Evolutionary conservation across 2,888 invertebrate species (phyloP), one percentile per base, ranked within the genome.

Genomic region (Nephrocerus scutellatus): DNA sequence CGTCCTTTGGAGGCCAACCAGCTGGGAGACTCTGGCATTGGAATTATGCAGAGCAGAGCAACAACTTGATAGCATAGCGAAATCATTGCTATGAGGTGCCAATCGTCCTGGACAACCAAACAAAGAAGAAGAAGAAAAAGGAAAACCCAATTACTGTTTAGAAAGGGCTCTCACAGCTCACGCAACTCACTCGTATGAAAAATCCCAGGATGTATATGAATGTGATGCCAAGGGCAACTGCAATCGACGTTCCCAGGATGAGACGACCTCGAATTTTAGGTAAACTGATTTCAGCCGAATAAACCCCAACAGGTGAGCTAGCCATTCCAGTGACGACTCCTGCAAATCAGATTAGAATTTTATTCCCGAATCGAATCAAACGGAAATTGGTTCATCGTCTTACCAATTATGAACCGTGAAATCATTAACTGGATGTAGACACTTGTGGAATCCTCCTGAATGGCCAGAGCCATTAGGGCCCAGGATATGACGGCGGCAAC

Each of bases 1-100:
- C 72, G 70, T 5, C 75, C 75, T 50, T 75, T 77, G 3, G 75
- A 71, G 5, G 79, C 72, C 22, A 84, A 57, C 82, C 82, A 84
- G 4, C 72, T 72, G 0, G 82, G 83, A 24, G 81, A 77, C 61
- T 84, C 84, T 1, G 79, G 80, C 7, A 77, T 64, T 4, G 76
- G 62, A 6, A 71, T 59, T 8, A 80, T 60, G 13, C 78, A 57
- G 1, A 75, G 40, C 10, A 64, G 23, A 1, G 66, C 53, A 3
- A 55, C 30, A 9, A 65, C 41, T 43, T 66, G 63, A 48, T 63
- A 66, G 1, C 54, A 58, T 41, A 61, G 56, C 29, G 60, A 57
- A 13, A 69, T 57, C 9, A 60, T 34, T 13, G 60, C 59, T 14
- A 68, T 62, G 18, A 68, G 37, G 9, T 60, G 60, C 55, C 62